Evolutionary conservation across 2,797 vertebrate species (phyloP).

Genomic region (Sebastes umbrosus): DNA sequence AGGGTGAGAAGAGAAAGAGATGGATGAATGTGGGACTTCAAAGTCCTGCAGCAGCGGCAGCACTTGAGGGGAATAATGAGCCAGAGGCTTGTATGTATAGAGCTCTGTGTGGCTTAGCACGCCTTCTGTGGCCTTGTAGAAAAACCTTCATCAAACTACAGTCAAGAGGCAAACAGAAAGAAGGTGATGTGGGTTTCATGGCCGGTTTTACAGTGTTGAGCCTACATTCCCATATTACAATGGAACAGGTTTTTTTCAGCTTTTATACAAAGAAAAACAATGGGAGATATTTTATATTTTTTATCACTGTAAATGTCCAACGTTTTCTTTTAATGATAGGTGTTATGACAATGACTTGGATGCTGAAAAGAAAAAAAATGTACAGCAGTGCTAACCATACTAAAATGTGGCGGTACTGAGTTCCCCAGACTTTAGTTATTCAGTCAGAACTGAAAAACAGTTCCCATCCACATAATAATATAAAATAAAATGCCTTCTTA

Average conservation of each 20-base stretch:
- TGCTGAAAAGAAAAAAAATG: too few relatives aligned
- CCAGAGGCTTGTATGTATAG: conserved; percentile 42
- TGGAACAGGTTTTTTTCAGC: background rate
- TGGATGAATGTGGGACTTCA: conserved; percentile 70
- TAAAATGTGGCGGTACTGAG: too few relatives aligned
- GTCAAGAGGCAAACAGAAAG: conserved; percentile 9
- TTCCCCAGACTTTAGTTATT: too few relatives aligned
- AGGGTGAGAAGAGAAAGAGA: conserved; percentile 31
- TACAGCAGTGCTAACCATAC: too few relatives aligned
- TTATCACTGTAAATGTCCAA: background rate
- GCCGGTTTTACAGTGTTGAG: background rate
- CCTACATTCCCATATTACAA: background rate
- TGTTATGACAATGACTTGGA: too few relatives aligned
- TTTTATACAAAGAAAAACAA: background rate
- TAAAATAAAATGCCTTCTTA: too few relatives aligned
- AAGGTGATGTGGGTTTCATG: background rate
- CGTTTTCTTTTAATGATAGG: background rate
- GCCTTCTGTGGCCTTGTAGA: conserved; percentile 14
- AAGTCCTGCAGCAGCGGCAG: conserved; percentile 68
- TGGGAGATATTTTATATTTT: background rate
- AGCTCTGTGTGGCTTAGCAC: conserved; percentile 59
- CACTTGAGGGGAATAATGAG: conserved; percentile 77
- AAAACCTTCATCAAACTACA: conserved; percentile 33
- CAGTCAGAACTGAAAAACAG: too few relatives aligned
- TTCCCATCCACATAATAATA: too few relatives aligned